phyloP scores from a whole-genome alignment of 2,888 invertebrate species.

The Oeneis ivallda region DNA sequence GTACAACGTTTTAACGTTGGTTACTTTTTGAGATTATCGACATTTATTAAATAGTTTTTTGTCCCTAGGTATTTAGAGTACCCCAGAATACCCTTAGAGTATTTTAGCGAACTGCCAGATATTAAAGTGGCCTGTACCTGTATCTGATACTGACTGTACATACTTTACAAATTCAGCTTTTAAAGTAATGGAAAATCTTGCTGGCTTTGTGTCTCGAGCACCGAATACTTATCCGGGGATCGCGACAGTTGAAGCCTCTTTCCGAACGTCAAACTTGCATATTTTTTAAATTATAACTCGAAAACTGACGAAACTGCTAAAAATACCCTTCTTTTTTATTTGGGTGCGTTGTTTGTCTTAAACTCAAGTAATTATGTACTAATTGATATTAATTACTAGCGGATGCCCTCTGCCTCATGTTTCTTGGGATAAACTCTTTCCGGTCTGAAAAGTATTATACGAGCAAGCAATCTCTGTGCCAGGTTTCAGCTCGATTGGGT shows the following conservation, averaged over 20 bases:
- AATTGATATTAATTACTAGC: too few species aligned
- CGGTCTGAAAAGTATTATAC: too few species aligned
- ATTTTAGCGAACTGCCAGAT: background rate
- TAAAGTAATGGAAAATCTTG: slow-evolving; percentile 22
- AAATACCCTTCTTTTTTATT: background rate
- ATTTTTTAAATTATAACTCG: slow-evolving; percentile 13
- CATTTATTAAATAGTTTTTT: too few species aligned
- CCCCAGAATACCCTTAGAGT: too few species aligned
- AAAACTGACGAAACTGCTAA: background rate
- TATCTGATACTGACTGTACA: slow-evolving; percentile 16
- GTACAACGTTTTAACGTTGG: too few species aligned
- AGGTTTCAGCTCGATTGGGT: too few species aligned
- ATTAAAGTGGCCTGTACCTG: background rate
- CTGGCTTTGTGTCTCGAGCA: slow-evolving; percentile 25
- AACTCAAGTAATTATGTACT: too few species aligned
- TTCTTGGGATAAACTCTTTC: too few species aligned
- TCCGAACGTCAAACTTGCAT: slow-evolving; percentile 11
- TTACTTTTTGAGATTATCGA: too few species aligned
- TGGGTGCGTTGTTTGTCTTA: background rate
- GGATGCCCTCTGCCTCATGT: too few species aligned
- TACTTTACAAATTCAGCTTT: slow-evolving; percentile 16
- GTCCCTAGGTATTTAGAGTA: too few species aligned
- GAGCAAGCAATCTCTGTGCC: too few species aligned
- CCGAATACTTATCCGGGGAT: background rate
- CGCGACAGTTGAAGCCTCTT: slow-evolving; percentile 1